Evolutionary conservation across 2,888 invertebrate species (phyloP).

Genomic region (Trachelus troglodyta): DNA sequence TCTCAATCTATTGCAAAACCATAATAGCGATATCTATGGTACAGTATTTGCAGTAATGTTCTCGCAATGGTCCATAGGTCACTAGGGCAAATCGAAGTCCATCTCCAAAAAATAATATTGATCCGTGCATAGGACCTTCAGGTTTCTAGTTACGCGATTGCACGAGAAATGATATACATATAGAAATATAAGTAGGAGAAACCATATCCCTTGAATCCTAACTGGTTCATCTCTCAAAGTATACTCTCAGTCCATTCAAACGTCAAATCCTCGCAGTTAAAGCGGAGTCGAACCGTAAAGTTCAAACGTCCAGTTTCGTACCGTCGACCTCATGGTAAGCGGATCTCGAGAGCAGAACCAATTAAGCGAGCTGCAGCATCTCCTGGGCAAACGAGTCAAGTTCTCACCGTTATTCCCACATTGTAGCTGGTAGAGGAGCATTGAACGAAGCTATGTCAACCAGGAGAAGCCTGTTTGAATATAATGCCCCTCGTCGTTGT

Average conservation of each 20-base stretch:
- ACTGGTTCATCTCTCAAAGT: not conserved
- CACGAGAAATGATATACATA: not conserved
- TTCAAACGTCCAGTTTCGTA: not conserved
- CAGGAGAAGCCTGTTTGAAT: conserved; percentile 11
- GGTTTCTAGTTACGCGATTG: not conserved
- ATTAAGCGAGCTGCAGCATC: not conserved
- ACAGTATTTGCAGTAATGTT: not conserved
- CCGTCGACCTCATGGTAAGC: not conserved
- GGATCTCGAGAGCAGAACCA: not conserved
- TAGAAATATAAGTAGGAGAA: not conserved
- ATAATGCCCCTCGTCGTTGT: conserved; percentile 4
- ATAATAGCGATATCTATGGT: not conserved
- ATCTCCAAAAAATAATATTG: not conserved
- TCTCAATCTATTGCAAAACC: not conserved
- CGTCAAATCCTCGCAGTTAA: not conserved
- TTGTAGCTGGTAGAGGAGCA: not conserved
- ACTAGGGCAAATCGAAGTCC: not conserved
- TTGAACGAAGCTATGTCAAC: conserved; percentile 1
- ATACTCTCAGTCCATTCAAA: not conserved
- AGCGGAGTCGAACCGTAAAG: not conserved
- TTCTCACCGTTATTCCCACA: not conserved
- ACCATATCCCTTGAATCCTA: not conserved
- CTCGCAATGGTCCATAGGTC: not conserved
- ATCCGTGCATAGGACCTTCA: not conserved
- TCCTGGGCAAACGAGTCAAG: not conserved